Evolutionary conservation across 2,888 invertebrate genomes (phyloP), one percentile per base, ranked within the genome.

Genomic region (Hirtodrosophila confusa): DNA sequence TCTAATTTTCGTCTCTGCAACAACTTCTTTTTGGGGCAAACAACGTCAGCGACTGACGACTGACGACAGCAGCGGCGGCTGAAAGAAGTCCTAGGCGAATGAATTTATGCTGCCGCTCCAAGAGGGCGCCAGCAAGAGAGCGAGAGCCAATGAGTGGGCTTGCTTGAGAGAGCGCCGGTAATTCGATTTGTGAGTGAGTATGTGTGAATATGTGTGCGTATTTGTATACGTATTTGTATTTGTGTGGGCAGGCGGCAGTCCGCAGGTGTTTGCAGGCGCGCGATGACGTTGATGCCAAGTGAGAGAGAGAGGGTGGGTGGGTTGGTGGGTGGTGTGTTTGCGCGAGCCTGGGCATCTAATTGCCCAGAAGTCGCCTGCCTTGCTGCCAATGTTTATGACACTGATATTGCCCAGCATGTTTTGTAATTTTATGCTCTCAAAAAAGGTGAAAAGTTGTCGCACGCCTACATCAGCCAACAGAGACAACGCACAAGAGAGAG

Each of bases 31-130:
- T 71, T 69, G 67, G 62, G 45, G 69, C 84, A 78, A 78, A 74
- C 64, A 70, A 74, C 84, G 74, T 70, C 86, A 84, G 75, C 75
- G 84, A 86, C 87, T 74, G 72, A 77, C 83, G 80, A 71, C 83
- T 74, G 72, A 77, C 83, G 80, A 71, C 83, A 74, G 71, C 78
- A 80, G 69, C 85, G 58, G 69, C 80, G 47, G 40, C 64, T 47
- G 64, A 69, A 76, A 62, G 65, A 79, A 55, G 51, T 57, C 43
- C 47, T 43, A 50, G 47, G 54, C 40, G 37, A 45, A 44, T 41
- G 8, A 29, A 40, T 31, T 49, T 44, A 39, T 29, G 41, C 40
- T 53, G 12, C 50, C 41, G 41, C 54, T 60, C 29, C 48, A 12
- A 35, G 29, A n/a, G 44, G 35, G 51, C 35, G 45, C 6, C 6